phyloP scores from a whole-genome alignment of 2,888 invertebrate genomes.

The Anthrax anthrax region DNA sequence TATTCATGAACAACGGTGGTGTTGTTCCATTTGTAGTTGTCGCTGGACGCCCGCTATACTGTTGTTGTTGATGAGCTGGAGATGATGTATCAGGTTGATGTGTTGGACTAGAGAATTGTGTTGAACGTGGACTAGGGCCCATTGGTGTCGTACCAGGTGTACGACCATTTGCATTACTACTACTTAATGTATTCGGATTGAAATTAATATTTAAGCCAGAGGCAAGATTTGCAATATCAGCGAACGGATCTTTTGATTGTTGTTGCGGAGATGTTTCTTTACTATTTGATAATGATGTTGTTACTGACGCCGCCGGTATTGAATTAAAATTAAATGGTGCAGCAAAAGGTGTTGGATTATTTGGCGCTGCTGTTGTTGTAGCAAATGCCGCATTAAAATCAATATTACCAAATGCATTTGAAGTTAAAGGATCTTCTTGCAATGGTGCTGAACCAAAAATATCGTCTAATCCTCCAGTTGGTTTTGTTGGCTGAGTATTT shows the following conservation, averaged over 20 bases:
- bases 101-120: conserved; percentile 32
- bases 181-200: conserved; percentile 24
- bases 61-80: conserved; percentile 2
- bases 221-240: conserved; percentile 46
- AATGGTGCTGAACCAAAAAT: conserved; percentile 43
- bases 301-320: too few species aligned
- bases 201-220: conserved; percentile 32
- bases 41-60: not conserved
- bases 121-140: conserved; percentile 27
- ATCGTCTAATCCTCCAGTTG: conserved; percentile 42
- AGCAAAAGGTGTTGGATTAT: conserved; percentile 1
- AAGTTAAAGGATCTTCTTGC: conserved; percentile 7
- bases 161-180: conserved; percentile 24
- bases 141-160: conserved; percentile 21
- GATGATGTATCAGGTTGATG: conserved; percentile 19
- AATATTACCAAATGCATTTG: conserved; percentile 7
- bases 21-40: not conserved
- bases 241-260: conserved; percentile 51
- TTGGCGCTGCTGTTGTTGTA: conserved; percentile 11
- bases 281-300: conserved; percentile 17
- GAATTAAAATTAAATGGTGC: not conserved
- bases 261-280: conserved; percentile 38
- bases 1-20: not conserved
- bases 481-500: conserved; percentile 19
- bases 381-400: conserved; percentile 20